phyloP scores from a whole-genome alignment of 2,797 vertebrate genomes.

The Eleutherodactylus coqui region DNA sequence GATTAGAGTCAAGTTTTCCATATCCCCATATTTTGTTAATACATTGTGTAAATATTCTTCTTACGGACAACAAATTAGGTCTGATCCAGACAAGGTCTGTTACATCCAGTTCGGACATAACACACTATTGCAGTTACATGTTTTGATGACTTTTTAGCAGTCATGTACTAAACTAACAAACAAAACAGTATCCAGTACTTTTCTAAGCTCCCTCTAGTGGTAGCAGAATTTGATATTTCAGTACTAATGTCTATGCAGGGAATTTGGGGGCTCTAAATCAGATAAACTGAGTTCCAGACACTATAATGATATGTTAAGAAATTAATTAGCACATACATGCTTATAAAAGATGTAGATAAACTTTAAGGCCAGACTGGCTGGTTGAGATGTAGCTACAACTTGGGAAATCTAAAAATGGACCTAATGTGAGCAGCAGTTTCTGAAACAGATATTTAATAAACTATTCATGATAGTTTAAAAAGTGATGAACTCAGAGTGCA shows the following conservation, averaged over 20 bases:
- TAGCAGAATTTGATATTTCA: neutral
- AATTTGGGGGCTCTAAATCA: neutral
- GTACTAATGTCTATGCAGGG: neutral
- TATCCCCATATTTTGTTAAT: no score
- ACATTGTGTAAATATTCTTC: no score
- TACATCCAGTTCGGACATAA: no score
- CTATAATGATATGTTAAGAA: neutral
- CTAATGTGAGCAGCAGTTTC: neutral
- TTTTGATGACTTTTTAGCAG: no score
- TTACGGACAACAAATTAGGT: no score
- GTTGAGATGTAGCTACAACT: neutral
- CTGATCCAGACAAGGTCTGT: no score
- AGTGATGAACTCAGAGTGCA: neutral
- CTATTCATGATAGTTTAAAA: slow-evolving; percentile 1
- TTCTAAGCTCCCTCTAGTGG: neutral
- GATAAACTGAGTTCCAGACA: neutral
- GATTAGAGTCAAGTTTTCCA: no score
- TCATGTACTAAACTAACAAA: no score
- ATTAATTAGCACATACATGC: neutral
- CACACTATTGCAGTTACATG: no score
- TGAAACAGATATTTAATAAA: neutral
- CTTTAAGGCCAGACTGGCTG: neutral
- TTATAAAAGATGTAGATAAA: neutral
- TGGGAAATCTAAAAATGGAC: neutral
- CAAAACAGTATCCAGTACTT: no score